phyloP scores from a whole-genome alignment of 2,113 vertebrate species.

The Aplodontia rufa region DNA sequence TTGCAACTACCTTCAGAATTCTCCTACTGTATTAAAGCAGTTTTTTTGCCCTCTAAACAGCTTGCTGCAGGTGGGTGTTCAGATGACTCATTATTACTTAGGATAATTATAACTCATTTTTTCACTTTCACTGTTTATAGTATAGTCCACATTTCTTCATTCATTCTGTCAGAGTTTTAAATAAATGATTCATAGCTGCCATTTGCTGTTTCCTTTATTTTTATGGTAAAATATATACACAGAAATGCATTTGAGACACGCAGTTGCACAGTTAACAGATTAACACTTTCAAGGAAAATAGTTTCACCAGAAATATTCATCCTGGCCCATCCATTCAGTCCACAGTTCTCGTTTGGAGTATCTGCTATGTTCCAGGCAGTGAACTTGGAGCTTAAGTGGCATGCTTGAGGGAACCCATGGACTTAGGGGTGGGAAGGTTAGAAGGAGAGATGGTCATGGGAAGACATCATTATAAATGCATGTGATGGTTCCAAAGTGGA shows the following conservation, averaged over 20 bases:
- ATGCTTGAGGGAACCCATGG: background rate
- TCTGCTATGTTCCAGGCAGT: background rate
- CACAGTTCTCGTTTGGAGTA: background rate
- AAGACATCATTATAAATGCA: background rate
- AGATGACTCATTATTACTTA: constrained; percentile 40
- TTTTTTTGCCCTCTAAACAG: background rate
- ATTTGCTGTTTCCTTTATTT: background rate
- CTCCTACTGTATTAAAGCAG: background rate
- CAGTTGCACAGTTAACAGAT: background rate
- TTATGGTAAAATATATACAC: background rate
- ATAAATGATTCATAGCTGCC: constrained; percentile 38
- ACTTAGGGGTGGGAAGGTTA: background rate
- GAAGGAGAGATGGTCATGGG: background rate
- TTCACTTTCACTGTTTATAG: constrained; percentile 14
- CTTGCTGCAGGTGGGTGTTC: background rate
- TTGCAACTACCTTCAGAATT: background rate
- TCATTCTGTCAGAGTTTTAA: constrained; percentile 47
- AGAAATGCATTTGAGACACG: background rate
- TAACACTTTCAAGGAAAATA: constrained; percentile 27
- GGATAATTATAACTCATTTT: constrained; percentile 32
- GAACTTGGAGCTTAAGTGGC: background rate
- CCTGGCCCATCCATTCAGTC: background rate
- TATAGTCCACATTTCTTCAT: background rate
- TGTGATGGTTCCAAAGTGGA: background rate
- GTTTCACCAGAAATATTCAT: background rate